A percentile compares a stretch with the other conserved stretches of the same genome.
Conservation (phyloP, 2,113 vertebrate species). For the Apteryx owenii region DNA sequence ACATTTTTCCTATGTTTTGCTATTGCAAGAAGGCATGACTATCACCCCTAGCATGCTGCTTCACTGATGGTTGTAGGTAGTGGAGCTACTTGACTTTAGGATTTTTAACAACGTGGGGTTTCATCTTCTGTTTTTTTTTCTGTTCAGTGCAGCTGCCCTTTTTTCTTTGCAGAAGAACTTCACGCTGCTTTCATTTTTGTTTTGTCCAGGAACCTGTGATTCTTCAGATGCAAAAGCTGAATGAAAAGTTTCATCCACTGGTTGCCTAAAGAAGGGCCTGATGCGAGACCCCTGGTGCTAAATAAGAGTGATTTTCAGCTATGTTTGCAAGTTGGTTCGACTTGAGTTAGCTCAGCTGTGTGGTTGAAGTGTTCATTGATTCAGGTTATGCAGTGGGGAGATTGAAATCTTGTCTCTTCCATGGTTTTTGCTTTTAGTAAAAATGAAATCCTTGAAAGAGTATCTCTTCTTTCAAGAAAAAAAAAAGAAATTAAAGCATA, state of each 20-base stretch:
- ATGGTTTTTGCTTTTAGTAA: not conserved
- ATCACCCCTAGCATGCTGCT: fast-evolving
- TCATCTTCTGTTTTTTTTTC: not conserved
- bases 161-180: not conserved
- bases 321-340: not conserved
- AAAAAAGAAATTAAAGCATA: not conserved
- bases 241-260: not conserved
- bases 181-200: not conserved
- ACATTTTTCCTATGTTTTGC: not conserved
- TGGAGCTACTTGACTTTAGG: not conserved
- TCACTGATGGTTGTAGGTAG: not conserved
- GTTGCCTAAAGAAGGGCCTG: not conserved
- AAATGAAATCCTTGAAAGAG: not conserved
- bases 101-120: not conserved
- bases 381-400: not conserved
- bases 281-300: not conserved
- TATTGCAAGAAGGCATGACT: not conserved
- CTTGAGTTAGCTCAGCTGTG: not conserved
- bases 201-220: not conserved
- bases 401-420: not conserved
- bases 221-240: not conserved
- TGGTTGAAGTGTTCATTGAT: not conserved
- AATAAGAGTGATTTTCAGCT: fast-evolving
- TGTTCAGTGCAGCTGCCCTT: not conserved
- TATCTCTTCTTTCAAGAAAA: not conserved